Evolutionary conservation across 1,140 invertebrate species (phyloP), one percentile per base, ranked within the genome.

Genomic region (Yoshiicerus persimilis): DNA sequence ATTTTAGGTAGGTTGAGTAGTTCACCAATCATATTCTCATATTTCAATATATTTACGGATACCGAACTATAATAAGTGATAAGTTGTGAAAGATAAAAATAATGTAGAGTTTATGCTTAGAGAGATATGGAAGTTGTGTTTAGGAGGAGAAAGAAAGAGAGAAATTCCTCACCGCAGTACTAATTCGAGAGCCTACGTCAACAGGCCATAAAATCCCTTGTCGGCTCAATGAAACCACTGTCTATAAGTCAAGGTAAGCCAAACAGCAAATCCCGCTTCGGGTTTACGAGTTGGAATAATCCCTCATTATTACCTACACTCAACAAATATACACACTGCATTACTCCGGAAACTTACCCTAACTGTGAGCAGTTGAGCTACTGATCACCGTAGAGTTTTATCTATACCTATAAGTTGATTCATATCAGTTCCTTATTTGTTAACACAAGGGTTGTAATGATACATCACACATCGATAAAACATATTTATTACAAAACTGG

Each of bases 161-260:
- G 66, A 87, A 70, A 87, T 87, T 87, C 66, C 86, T 75, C 86
- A 87, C 23, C 23, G 30, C n/a, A 16, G 20, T 77, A 64, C 86
- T 87, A 87, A 87, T 87, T 87, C 86, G 56, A 77, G 34, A 77
- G 39, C 32, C 86, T 39, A 41, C 32, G 66, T 38, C 86, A 75
- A 86, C 41, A 86, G 83, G 25, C 39, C 38, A 62, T 70, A 86
- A 62, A 86, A 38, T 38, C 75, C 34, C 66, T 70, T 70, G 25
- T 80, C 34, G 75, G 32, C 75, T 80, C 75, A 80, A 80, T n/a
- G 34, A 80, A 80, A 80, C 32, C 32, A 80, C 75, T n/a, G 75
- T 38, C 75, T 80, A 36, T 80, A 80, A 80, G 75, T 80, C 75
- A 80, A 80, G 75, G 75, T 80, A 80, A 80, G 75, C 75, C 75